Evolutionary conservation across 2,888 invertebrate genomes (phyloP).

Genomic region (Subacronicta megacephala): DNA sequence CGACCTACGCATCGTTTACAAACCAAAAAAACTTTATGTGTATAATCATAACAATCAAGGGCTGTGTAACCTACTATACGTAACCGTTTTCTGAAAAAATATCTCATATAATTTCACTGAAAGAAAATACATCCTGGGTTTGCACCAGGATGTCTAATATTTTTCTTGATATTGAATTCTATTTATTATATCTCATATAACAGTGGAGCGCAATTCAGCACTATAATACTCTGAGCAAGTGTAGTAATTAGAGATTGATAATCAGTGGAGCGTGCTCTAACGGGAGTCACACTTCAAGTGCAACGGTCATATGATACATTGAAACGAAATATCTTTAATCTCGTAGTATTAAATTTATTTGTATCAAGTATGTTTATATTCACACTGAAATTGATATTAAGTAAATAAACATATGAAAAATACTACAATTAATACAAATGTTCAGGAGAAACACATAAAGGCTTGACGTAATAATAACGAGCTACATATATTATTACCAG

Average conservation of each 20-base stretch:
- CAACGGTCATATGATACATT: slow-evolving; percentile 80
- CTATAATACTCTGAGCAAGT: slow-evolving; percentile 49
- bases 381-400: slow-evolving; percentile 36
- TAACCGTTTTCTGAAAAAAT: neutral
- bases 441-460: slow-evolving; percentile 33
- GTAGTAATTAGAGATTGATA: slow-evolving; percentile 77
- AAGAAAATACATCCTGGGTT: too few relatives aligned
- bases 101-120: neutral
- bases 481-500: slow-evolving; percentile 67
- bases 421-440: slow-evolving; percentile 29
- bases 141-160: slow-evolving; percentile 12
- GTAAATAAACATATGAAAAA: slow-evolving; percentile 25
- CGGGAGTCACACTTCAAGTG: slow-evolving; percentile 82
- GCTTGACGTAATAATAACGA: slow-evolving; percentile 70
- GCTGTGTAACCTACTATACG: neutral
- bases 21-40: too few relatives aligned
- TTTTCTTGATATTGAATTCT: slow-evolving; percentile 18
- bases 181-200: slow-evolving; percentile 30
- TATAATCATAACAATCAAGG: neutral
- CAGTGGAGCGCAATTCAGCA: slow-evolving; percentile 33
- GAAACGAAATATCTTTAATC: slow-evolving; percentile 72
- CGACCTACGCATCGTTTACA: too few relatives aligned
- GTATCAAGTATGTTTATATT: slow-evolving; percentile 22
- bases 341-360: slow-evolving; percentile 57
- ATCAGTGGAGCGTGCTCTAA: slow-evolving; percentile 81